These are phyloP conservation scores for Atherinomorus stipes DNA, from an alignment of 2,113 vertebrate genomes.

Conservation along the genomic window DNA sequence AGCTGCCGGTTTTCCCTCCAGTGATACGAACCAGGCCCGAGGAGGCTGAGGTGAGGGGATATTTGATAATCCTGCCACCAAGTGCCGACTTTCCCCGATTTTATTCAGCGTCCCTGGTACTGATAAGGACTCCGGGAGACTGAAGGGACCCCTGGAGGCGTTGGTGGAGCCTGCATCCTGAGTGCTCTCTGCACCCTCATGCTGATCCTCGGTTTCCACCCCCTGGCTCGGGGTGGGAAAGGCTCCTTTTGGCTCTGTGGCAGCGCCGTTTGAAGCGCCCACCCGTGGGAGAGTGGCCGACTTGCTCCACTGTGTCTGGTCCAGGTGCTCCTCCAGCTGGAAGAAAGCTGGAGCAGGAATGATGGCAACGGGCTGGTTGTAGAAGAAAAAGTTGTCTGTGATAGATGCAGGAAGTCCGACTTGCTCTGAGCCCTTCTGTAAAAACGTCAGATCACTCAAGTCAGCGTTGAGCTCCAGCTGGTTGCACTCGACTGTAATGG, in stretches of 20 bases:
- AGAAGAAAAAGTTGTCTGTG: constrained; percentile 83
- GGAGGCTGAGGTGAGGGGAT: constrained; percentile 85
- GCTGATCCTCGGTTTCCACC: constrained; percentile 74
- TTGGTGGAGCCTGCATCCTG: constrained; percentile 72
- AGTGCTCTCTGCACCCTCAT: constrained; percentile 58
- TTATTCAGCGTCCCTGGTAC: constrained; percentile 89
- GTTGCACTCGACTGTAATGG: constrained; percentile 18
- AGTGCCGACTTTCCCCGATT: constrained; percentile 80
- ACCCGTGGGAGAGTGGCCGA: constrained; percentile 86
- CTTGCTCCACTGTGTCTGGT: constrained; percentile 79
- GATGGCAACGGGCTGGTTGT: constrained; percentile 89
- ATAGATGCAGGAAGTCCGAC: constrained; percentile 72
- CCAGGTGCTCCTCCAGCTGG: constrained; percentile 83
- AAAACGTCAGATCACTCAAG: constrained; percentile 14
- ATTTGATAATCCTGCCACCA: constrained; percentile 85
- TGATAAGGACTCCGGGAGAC: constrained; percentile 89
- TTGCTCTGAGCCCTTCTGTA: constrained; percentile 60
- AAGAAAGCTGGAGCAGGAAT: constrained; percentile 88
- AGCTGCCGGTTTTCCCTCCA: constrained; percentile 90
- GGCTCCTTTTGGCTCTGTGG: constrained; percentile 81
- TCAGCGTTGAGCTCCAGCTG: constrained; percentile 61
- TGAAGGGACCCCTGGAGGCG: constrained; percentile 81
- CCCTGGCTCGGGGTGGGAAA: constrained; percentile 73
- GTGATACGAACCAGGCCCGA: constrained; percentile 93
- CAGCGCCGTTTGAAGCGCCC: constrained; percentile 38